These are phyloP conservation scores for Nomada ferruginata DNA, from an alignment of 2,888 invertebrate species.

Conservation along the genomic window DNA sequence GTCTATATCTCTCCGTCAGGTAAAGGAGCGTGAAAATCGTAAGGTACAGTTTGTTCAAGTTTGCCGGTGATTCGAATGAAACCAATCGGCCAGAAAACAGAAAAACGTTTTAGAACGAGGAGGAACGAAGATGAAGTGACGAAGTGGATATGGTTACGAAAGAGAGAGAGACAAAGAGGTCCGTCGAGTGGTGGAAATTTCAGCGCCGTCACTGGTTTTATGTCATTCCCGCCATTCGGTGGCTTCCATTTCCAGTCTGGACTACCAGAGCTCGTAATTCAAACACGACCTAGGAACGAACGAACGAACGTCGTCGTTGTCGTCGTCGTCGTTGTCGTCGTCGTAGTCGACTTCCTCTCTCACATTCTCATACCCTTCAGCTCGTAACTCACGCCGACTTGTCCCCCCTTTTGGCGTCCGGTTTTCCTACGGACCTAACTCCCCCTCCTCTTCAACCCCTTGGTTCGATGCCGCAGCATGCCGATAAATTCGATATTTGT, in stretches of 20 bases:
- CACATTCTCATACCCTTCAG: constrained; percentile 52
- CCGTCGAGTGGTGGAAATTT: constrained; percentile 58
- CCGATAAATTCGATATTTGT: constrained; percentile 84
- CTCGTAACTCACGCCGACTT: constrained; percentile 69
- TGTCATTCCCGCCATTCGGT: constrained; percentile 77
- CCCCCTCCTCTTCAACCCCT: constrained; percentile 18
- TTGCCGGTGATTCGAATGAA: constrained; percentile 52
- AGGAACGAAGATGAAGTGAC: not conserved
- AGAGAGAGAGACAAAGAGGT: not conserved
- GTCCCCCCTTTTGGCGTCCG: constrained; percentile 65
- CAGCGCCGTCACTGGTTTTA: constrained; percentile 72
- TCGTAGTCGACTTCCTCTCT: constrained; percentile 71
- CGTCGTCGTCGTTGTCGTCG: constrained; percentile 68
- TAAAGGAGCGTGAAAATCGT: constrained; percentile 27
- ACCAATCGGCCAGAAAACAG: constrained; percentile 53
- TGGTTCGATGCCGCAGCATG: constrained; percentile 45
- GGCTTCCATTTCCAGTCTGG: constrained; percentile 77
- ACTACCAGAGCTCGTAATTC: constrained; percentile 73
- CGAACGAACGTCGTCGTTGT: constrained; percentile 67
- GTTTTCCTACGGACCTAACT: constrained; percentile 43
- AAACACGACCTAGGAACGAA: constrained; percentile 69
- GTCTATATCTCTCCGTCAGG: constrained; percentile 10
- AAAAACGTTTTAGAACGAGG: constrained; percentile 21
- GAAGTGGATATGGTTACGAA: not conserved
- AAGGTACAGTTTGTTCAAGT: constrained; percentile 41